Base-by-base conservation (phyloP, 2,888 invertebrate species). In the Helleia helle region DNA sequence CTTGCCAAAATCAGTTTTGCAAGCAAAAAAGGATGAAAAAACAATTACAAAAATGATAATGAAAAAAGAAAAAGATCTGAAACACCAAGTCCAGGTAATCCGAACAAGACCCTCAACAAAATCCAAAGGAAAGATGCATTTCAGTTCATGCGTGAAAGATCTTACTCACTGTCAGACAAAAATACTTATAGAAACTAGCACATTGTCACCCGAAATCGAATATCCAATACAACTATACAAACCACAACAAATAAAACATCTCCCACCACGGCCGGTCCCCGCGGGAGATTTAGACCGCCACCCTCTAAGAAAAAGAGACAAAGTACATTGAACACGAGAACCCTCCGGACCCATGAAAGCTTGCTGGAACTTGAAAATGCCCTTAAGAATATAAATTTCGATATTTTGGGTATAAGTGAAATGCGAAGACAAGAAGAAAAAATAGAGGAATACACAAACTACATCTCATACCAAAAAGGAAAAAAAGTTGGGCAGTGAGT, bases 391-490 rank as follows among this genome's bases (percentile, higher is more conserved):
- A 24, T 50, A 6, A 48, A 43, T 25, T 49, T 12, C 8, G 42
- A 43, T n/a, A 47, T 49, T 3, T 12, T 48, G 5, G 51, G 49
- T 5, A 39, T 52, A 2, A 46, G 46, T n/a, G 49, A 48, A 42
- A 27, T 48, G 26, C 38, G 48, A 30, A 38, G 47, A 29, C 8
- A 15, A 2, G 46, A 38, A 8, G 42, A 6, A 5, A 11, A 40
- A 11, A n/a, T n/a, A n/a, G n/a, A n/a, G n/a, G n/a, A n/a, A n/a
- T n/a, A n/a, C n/a, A n/a, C n/a, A n/a, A n/a, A 51, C 14, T 46
- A 46, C n/a, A 48, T 48, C 4, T 3, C 44, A 29, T 44, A 22
- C 17, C 30, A 42, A 5, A 46, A 41, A 42, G 46, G 38, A 17
- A 11, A 43, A 43, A 29, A 14, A 24, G 36, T 29, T 14, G 41